Evolutionary conservation across 2,113 vertebrate genomes (phyloP), one percentile per base, ranked within the genome.

Genomic region (Misgurnus anguillicaudatus): DNA sequence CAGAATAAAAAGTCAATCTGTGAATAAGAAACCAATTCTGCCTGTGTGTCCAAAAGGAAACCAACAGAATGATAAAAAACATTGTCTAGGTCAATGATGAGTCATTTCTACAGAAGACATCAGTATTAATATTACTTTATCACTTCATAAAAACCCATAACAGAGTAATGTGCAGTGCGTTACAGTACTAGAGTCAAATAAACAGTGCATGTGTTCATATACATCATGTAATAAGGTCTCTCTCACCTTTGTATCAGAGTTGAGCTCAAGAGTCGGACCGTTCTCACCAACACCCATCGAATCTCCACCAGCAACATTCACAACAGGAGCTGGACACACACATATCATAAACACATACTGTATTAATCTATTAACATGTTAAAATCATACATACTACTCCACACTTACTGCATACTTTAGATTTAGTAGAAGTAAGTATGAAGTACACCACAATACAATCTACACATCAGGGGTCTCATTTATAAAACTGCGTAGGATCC

Each of bases 221-320:
- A 3, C 11, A 51, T 4, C 73, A 81, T 67, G 83, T 82, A 85
- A 77, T 45, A 70, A 83, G 45, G 7, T 79, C 82, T 86, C 86
- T 86, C 88, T 90, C 87, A 94, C 93, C 93, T 94, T 94, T 13
- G 89, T 91, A 81, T 94, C 93, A 6, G 91, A 92, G 66, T 87
- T 89, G 66, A 93, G 91, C 53, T 94, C 92, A 78, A 92, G 87
- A 42, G 83, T 75, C 1, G 86, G 86, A 13, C 91, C 90, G 0
- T 92, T 92, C 86, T 90, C 90, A 31, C 86, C 82, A 5, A 57
- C 67, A 4, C 75, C 72, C 1, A 42, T 19, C 47, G 41, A 75
- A 78, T 87, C 90, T 24, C 80, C 65, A 78, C 91, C 95, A 11
- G 91, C 90, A 80, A 94, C 90, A 79, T 86, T 91, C 84, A 95